Evolutionary conservation across 2,888 invertebrate genomes (phyloP).

Genomic region (Philonicus albiceps): DNA sequence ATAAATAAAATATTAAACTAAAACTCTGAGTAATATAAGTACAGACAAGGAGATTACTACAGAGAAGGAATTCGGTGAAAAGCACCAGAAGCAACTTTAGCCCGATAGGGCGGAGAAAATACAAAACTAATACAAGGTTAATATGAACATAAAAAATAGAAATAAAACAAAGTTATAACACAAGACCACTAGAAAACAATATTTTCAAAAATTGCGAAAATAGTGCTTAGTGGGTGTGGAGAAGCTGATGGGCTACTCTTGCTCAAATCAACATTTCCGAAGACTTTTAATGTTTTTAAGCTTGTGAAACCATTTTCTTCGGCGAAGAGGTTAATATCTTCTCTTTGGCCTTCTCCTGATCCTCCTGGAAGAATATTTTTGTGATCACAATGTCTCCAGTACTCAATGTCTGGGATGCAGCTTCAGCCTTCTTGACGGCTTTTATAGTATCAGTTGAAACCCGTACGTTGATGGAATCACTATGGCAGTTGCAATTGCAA

Average conservation of each 20-base stretch:
- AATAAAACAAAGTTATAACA: constrained; percentile 18
- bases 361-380: constrained; percentile 74
- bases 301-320: constrained; percentile 55
- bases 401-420: constrained; percentile 82
- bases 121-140: constrained; percentile 5
- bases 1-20: constrained; percentile 18
- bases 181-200: constrained; percentile 31
- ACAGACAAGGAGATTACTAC: not conserved
- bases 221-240: constrained; percentile 16
- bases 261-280: not conserved
- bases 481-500: constrained; percentile 57
- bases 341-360: constrained; percentile 67
- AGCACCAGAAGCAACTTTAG: not conserved
- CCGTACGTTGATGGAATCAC: constrained; percentile 52
- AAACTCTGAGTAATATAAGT: constrained; percentile 15
- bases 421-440: constrained; percentile 65
- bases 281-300: not conserved
- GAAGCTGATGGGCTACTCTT: not conserved
- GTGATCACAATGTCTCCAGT: constrained; percentile 94
- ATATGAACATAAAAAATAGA: not conserved
- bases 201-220: constrained; percentile 17
- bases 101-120: not conserved
- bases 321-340: constrained; percentile 66
- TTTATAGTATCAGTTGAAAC: constrained; percentile 48
- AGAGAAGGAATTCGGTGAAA: not conserved